Conservation (phyloP, 1,140 invertebrate genomes). For the Oryzaephilus surinamensis region DNA sequence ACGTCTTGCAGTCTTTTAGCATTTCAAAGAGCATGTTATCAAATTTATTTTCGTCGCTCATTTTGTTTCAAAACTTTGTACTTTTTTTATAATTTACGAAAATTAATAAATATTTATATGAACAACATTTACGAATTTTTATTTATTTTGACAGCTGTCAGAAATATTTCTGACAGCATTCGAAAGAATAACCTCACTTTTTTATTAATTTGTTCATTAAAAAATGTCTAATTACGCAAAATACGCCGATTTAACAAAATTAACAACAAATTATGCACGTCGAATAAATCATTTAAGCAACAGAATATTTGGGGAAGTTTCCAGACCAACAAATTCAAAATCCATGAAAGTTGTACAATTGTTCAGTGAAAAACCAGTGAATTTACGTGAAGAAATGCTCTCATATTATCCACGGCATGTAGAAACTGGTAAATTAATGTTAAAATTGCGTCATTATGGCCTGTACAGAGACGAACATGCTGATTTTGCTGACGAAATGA, state of each 20-base stretch:
- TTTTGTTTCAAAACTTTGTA: neutral
- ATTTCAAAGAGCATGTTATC: constrained; percentile 31
- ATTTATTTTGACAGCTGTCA: too few species aligned
- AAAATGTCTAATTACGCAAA: too few species aligned
- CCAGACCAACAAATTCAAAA: constrained; percentile 56
- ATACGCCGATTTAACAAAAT: constrained; percentile 58
- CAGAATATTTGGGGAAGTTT: constrained; percentile 82
- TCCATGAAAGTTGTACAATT: constrained; percentile 77
- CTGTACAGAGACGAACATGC: constrained; percentile 81
- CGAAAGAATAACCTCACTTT: too few species aligned
- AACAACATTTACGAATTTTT: too few species aligned
- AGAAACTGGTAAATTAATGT: constrained; percentile 63
- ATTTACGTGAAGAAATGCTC: constrained; percentile 62
- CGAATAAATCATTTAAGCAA: constrained; percentile 81
- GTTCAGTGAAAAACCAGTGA: constrained; percentile 62
- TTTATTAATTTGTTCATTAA: too few species aligned
- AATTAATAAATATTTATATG: neutral
- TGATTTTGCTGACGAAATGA: constrained; percentile 88
- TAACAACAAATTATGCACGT: constrained; percentile 64
- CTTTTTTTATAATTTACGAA: neutral
- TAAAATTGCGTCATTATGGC: constrained; percentile 60
- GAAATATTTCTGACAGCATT: too few species aligned
- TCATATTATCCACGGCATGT: constrained; percentile 80
- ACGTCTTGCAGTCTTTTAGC: constrained; percentile 45
- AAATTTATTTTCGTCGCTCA: constrained; percentile 6